Evolutionary conservation across 2,113 vertebrate species (phyloP).

Genomic region (Buteo buteo): DNA sequence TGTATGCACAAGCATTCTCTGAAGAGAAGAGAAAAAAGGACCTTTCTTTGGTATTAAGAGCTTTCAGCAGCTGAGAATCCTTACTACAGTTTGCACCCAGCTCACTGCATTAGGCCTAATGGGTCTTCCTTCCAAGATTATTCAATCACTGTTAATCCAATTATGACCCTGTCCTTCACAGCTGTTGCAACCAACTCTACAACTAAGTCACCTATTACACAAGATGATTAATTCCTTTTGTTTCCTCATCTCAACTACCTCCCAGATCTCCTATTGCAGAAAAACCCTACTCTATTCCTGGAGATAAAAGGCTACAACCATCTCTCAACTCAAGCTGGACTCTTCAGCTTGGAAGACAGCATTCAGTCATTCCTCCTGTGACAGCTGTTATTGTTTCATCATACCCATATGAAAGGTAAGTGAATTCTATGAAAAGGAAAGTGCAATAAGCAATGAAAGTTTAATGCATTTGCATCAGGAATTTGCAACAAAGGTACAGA

Average conservation of each 20-base stretch:
- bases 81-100: not conserved
- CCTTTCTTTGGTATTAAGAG: not conserved
- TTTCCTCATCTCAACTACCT: not conserved
- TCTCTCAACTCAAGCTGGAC: not conserved
- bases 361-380: not conserved
- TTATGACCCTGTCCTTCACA: not conserved
- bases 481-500: not conserved
- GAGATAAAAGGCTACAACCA: not conserved
- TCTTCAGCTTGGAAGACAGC: not conserved
- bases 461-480: not conserved
- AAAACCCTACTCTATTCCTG: not conserved
- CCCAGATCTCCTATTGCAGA: not conserved
- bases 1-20: not conserved
- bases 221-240: not conserved
- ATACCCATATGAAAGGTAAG: not conserved
- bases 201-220: not conserved
- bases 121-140: not conserved
- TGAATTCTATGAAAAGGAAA: not conserved
- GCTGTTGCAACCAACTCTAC: not conserved
- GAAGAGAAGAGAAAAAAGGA: not conserved
- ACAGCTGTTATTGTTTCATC: not conserved
- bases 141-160: not conserved
- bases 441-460: not conserved
- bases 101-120: not conserved
- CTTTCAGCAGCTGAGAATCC: not conserved